These are phyloP conservation scores for Tetranychus piercei DNA, from an alignment of 2,888 invertebrate genomes.

Conservation along the genomic window DNA sequence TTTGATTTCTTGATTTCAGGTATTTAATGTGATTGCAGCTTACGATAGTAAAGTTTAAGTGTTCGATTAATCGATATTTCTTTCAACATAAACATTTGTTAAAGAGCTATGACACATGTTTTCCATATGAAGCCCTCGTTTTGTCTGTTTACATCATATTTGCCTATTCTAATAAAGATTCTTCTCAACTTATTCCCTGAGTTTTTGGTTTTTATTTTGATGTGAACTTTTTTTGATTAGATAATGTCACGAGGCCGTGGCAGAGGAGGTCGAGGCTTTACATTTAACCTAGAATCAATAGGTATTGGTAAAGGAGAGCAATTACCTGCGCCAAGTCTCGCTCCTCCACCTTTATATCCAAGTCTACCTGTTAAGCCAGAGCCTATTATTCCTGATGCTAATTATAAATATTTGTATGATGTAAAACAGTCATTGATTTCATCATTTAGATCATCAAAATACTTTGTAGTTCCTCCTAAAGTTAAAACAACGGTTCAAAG, in stretches of 20 bases:
- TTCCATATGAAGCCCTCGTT: too few species aligned
- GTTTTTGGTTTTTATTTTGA: not conserved
- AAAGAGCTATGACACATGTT: too few species aligned
- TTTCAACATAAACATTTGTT: too few species aligned
- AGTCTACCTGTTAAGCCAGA: slow-evolving; percentile 13
- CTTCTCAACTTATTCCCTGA: too few species aligned
- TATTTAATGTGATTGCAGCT: too few species aligned
- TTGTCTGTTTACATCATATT: too few species aligned
- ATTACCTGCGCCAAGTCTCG: slow-evolving; percentile 11
- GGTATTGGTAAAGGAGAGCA: slow-evolving; percentile 13
- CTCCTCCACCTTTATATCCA: slow-evolving; percentile 14
- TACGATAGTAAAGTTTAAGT: too few species aligned
- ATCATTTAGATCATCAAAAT: slow-evolving; percentile 16
- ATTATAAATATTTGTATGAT: not conserved
- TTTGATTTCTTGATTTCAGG: too few species aligned
- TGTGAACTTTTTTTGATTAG: not conserved
- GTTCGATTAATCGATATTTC: too few species aligned
- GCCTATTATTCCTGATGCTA: slow-evolving; percentile 19
- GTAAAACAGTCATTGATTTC: slow-evolving; percentile 14
- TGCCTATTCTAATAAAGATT: too few species aligned
- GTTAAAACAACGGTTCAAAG: slow-evolving; percentile 11
- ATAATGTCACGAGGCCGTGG: slow-evolving; percentile 2
- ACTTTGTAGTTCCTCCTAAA: slow-evolving; percentile 10
- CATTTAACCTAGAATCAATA: slow-evolving; percentile 15
- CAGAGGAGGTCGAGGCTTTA: slow-evolving; percentile 10